Base-by-base conservation (phyloP, 2,888 invertebrate species). In the Mystacides longicornis region DNA sequence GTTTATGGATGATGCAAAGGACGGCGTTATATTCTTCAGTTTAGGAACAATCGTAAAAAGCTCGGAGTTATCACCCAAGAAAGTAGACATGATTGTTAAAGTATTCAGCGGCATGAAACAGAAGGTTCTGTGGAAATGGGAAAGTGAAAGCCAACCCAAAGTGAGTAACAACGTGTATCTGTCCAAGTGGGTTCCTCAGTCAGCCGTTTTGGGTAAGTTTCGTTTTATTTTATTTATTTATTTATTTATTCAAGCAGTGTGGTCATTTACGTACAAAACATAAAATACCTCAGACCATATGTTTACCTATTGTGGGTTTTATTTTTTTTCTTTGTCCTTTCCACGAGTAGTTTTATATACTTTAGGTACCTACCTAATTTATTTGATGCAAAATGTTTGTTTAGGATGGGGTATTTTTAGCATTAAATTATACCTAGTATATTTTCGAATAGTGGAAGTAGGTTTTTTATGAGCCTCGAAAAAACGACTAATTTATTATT, bases 81-180 rank as follows among this genome's bases (percentile, higher is more conserved):
- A 64, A 31, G 43, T 66, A 18, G 58, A 65, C 31, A 64, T 63
- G 4, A 55, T 65, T 47, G 31, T 77, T 0, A 67, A 70, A 4
- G 73, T 73, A 1, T 78, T 79, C 58, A 64, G 71, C 2, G 64
- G 68, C 56, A 63, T 77, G 0, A 73, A 74, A 55, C 73, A 77
- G 59, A 69, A 69, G 48, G 73, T 79, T n/a, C 59, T 79, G 2
- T 77, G 78, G 78, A 78, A 78, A 63, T 79, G 72, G 66, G 78
- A 79, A 61, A 50, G 42, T 33, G 71, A 70, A 22, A 65, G 67
- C 0, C 62, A 73, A 14, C 67, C 69, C 1, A 64, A 71, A 42
- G 57, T 74, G 49, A 72, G 77, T 0, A 1, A 65, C 1, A 77
- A 77, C 64, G 68, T 81, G 0, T 69, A 73, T 64, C 65, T 77